phyloP scores from a whole-genome alignment of 2,888 invertebrate genomes.

The Desoria tigrina region DNA sequence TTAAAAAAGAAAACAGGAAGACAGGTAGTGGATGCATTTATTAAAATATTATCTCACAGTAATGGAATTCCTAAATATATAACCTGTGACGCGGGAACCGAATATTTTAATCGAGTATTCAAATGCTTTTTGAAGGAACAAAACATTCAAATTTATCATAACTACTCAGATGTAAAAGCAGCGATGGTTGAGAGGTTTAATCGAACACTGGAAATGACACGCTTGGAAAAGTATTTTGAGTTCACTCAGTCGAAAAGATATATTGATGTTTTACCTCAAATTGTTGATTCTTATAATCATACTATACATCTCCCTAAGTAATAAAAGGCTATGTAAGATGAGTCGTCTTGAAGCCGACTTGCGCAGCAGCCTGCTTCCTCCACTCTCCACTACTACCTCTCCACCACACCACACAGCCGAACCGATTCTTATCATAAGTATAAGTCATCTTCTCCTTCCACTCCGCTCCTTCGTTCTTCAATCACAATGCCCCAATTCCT shows the following conservation, averaged over 20 bases:
- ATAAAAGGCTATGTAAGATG: no score
- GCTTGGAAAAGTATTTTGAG: constrained; percentile 17
- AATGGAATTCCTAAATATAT: constrained; percentile 13
- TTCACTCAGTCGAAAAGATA: constrained; percentile 21
- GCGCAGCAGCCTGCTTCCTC: no score
- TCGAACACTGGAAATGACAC: constrained; percentile 28
- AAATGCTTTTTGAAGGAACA: neutral
- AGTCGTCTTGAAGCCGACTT: no score
- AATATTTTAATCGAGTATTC: constrained; percentile 21
- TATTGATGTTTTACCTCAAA: constrained; percentile 21
- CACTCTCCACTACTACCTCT: no score
- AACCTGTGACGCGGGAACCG: constrained; percentile 33
- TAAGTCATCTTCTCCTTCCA: no score
- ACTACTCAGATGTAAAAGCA: constrained; percentile 31
- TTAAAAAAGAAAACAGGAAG: constrained; percentile 32
- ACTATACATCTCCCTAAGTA: constrained; percentile 24
- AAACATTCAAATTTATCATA: constrained; percentile 33
- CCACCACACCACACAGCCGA: no score
- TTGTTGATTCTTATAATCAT: constrained; percentile 27
- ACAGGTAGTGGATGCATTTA: constrained; percentile 27
- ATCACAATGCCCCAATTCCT: no score
- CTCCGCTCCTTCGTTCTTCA: no score
- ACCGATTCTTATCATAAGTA: no score
- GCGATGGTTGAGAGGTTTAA: constrained; percentile 37
- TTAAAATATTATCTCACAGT: constrained; percentile 23